phyloP scores from a whole-genome alignment of 1,140 invertebrate genomes.

The Drosophila rhopaloa region DNA sequence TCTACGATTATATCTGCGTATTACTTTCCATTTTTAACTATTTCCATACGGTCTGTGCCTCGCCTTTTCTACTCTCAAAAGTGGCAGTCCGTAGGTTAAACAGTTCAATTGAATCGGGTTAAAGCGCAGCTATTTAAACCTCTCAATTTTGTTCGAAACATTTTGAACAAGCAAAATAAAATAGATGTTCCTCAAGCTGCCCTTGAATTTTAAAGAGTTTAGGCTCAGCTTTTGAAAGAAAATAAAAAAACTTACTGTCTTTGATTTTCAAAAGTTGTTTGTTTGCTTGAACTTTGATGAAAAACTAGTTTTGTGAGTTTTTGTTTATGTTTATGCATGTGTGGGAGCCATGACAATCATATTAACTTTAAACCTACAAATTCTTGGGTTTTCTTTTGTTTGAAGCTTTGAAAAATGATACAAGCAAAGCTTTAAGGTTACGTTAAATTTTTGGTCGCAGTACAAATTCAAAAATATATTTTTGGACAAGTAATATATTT shows the following conservation, averaged over 20 bases:
- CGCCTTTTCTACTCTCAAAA: not conserved
- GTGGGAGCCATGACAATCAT: slow-evolving; percentile 35
- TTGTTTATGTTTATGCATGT: slow-evolving; percentile 10
- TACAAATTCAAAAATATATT: not conserved
- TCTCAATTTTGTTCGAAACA: not conserved
- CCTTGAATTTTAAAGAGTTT: slow-evolving; percentile 21
- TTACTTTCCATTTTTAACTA: slow-evolving; percentile 36
- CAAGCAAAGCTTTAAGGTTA: not conserved
- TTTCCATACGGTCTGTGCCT: slow-evolving; percentile 10
- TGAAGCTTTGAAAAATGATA: slow-evolving; percentile 10
- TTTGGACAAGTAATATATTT: not conserved
- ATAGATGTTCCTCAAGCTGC: slow-evolving; percentile 12
- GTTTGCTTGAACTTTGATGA: slow-evolving; percentile 32
- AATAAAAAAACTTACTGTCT: not conserved
- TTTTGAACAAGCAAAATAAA: not conserved
- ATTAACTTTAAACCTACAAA: slow-evolving; percentile 1
- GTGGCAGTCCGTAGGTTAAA: slow-evolving; percentile 9
- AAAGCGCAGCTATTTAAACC: slow-evolving; percentile 17
- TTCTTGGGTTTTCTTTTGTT: slow-evolving; percentile 13
- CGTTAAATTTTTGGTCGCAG: not conserved
- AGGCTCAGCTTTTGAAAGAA: slow-evolving; percentile 4
- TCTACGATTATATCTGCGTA: slow-evolving; percentile 6
- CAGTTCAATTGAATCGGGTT: slow-evolving; percentile 28
- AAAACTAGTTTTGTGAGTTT: slow-evolving; percentile 34
- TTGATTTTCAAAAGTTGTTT: slow-evolving; percentile 31